Evolutionary conservation across 2,888 invertebrate species (phyloP).

Genomic region (Siphlonurus alternatus): DNA sequence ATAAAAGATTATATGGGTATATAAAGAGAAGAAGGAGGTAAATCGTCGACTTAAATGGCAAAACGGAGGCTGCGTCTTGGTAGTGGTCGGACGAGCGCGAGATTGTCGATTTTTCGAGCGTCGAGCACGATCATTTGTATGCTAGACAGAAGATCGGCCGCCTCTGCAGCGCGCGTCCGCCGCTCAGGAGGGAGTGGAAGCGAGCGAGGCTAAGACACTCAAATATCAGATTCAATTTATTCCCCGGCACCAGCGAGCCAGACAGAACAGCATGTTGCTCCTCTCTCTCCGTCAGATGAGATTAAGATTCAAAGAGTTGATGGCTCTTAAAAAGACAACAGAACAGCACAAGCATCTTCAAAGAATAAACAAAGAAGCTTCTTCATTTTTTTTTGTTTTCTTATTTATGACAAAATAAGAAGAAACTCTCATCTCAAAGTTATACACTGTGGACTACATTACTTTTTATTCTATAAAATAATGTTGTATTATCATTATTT

Average conservation of each 20-base stretch:
- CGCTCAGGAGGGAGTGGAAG: neutral
- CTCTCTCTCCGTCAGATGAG: neutral
- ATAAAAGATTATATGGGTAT: no score
- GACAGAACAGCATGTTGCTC: neutral
- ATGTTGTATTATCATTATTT: no score
- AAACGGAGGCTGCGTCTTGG: neutral
- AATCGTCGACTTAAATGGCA: neutral
- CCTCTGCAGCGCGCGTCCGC: neutral
- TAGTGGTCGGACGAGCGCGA: neutral
- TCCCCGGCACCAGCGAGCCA: neutral
- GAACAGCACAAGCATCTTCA: neutral
- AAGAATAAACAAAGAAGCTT: neutral
- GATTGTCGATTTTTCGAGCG: neutral
- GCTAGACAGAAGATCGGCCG: neutral
- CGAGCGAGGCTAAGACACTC: neutral
- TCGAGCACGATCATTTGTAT: neutral
- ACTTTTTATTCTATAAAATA: no score
- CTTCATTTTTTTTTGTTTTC: neutral
- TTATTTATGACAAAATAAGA: neutral
- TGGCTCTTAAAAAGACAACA: neutral
- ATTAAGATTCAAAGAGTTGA: neutral
- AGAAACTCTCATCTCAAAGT: neutral
- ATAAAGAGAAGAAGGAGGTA: neutral
- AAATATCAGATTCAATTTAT: conserved; percentile 4
- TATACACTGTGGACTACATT: neutral